Evolutionary conservation across 2,113 vertebrate genomes (phyloP).

Genomic region (Hippocampus zosterae): DNA sequence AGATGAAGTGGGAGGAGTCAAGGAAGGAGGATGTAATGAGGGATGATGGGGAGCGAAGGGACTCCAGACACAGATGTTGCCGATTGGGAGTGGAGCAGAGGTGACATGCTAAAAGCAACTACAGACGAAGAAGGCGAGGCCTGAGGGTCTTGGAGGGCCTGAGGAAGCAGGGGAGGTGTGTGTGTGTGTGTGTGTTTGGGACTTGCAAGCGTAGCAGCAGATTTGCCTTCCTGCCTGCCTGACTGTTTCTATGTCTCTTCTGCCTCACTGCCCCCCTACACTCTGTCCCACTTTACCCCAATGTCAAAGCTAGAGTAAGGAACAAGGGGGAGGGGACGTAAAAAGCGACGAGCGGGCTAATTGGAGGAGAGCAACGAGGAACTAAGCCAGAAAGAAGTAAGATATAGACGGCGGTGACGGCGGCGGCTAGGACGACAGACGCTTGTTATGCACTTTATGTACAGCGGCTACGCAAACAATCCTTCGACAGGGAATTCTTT

Average conservation of each 20-base stretch:
- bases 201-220: constrained; percentile 28
- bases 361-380: constrained; percentile 19
- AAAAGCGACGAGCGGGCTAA: constrained; percentile 5
- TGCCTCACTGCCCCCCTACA: constrained; percentile 66
- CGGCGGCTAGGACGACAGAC: constrained; percentile 10
- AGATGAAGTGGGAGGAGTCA: constrained; percentile 53
- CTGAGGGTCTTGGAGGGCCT: constrained; percentile 55
- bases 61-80: constrained; percentile 63
- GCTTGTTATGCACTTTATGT: constrained; percentile 18
- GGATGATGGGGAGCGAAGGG: constrained; percentile 45
- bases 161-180: constrained; percentile 6
- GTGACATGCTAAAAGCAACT: constrained; percentile 64
- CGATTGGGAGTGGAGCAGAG: constrained; percentile 54
- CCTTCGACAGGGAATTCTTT: constrained; percentile 34
- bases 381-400: constrained; percentile 8
- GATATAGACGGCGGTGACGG: constrained; percentile 19
- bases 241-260: constrained; percentile 67
- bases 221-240: constrained; percentile 45
- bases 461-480: not conserved
- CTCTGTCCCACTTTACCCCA: constrained; percentile 73
- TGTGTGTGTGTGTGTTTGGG: not conserved
- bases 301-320: constrained; percentile 60
- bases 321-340: constrained; percentile 49
- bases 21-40: constrained; percentile 29
- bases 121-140: constrained; percentile 40